A percentile compares a stretch with the other conserved stretches of the same genome.
These are phyloP conservation scores for Dipodomys spectabilis DNA, from an alignment of 2,113 vertebrate genomes.

Conservation along the genomic window DNA sequence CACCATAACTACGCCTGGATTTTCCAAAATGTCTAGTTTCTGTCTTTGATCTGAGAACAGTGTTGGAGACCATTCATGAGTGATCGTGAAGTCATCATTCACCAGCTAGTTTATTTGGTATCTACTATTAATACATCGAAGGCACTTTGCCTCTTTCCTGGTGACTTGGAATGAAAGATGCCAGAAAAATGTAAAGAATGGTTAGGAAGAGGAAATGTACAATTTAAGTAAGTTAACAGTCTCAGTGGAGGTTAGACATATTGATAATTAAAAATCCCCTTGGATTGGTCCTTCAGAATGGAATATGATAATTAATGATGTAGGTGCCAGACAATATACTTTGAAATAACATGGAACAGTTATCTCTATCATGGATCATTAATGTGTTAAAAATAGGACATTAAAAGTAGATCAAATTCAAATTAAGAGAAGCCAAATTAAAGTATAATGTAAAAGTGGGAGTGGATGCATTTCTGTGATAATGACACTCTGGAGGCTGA, in stretches of 20 bases:
- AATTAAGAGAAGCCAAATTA: background rate
- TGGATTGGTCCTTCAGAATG: background rate
- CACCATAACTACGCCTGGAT: background rate
- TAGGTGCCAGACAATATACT: background rate
- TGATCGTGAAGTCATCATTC: background rate
- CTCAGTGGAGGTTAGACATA: background rate
- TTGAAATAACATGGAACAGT: background rate
- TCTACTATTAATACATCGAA: background rate
- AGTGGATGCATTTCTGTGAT: too few relatives aligned
- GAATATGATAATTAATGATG: slow-evolving; percentile 30
- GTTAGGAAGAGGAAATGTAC: background rate
- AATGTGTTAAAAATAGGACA: slow-evolving; percentile 15
- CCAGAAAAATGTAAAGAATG: slow-evolving; percentile 12
- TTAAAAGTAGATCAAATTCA: slow-evolving; percentile 40
- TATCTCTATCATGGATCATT: background rate
- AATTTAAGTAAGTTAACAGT: background rate
- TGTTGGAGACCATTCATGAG: background rate
- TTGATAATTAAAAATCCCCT: background rate
- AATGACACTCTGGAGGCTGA: too few relatives aligned
- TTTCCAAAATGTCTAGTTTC: background rate
- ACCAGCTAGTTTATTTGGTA: background rate
- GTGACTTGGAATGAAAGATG: background rate
- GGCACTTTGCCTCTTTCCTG: background rate
- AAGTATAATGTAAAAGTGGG: too few relatives aligned
- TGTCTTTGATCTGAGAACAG: background rate